Base-by-base conservation (phyloP, 2,888 invertebrate species). In the Pilophorus perplexus region DNA sequence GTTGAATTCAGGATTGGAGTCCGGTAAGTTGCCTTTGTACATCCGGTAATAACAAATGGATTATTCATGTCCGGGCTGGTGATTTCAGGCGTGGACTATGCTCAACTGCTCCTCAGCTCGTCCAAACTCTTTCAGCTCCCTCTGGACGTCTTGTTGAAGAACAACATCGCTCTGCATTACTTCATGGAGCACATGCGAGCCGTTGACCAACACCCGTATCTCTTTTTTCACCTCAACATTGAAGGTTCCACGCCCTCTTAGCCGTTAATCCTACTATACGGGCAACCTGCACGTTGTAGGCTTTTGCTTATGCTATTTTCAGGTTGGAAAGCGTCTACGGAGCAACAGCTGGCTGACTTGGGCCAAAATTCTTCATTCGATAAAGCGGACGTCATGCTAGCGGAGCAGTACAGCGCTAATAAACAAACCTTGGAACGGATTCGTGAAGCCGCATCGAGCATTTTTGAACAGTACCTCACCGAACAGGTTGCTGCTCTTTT, bases 161-260 rank as follows among this genome's bases (percentile, higher is more conserved):
- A 90, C 75, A 87, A 85, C 74, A 82, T 88, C 44, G 89, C 89
- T 4, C 77, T 91, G 28, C 84, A 86, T 16, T 87, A 87, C 75
- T 89, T 89, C 74, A 85, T 89, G 71, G 88, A 90, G 76, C 90
- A 85, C 74, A 84, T 89, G 79, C 84, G 84, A 6, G 81, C 82
- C 69, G 82, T 86, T 62, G 85, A 84, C 64, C 85, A 84, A 37
- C 87, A 89, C 74, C 80, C 83, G 69, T 88, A 88, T 75, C 79
- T 90, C 71, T 89, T 85, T 76, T 88, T 89, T 76, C 89, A 89
- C 75, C 78, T 90, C 57, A 89, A 89, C 74, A 85, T 89, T 54
- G 87, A 88, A 77, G 84, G 86, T 59, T 23, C 23, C 16, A 48
- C 37, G 22, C 16, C 46, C n/a, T n/a, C n/a, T n/a, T n/a, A n/a